Percentiles rank a stretch among this genome's conserved stretches.
These are phyloP conservation scores for Peromyscus aztecus DNA, from an alignment of 2,797 vertebrate genomes.

Conservation along the genomic window DNA sequence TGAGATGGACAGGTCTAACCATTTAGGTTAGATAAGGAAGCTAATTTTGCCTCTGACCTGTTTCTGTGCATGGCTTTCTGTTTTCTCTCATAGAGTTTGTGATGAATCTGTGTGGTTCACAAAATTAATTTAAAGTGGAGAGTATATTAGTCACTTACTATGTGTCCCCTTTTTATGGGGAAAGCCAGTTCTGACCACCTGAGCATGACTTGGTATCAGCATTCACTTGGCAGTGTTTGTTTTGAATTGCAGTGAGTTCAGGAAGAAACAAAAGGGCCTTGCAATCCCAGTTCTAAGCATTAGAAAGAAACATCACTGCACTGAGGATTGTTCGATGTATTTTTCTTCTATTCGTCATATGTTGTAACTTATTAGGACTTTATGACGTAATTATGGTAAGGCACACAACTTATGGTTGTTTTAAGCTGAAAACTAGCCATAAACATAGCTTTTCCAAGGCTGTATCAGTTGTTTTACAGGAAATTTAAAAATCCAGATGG, in stretches of 20 bases:
- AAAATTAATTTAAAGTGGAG: constrained; percentile 4
- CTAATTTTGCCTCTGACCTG: background rate
- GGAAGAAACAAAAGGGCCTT: constrained; percentile 8
- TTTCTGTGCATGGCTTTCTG: background rate
- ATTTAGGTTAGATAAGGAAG: constrained; percentile 14
- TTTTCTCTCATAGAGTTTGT: constrained; percentile 39
- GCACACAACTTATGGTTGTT: background rate
- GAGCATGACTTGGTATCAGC: background rate
- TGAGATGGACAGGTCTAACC: background rate
- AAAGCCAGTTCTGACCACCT: background rate
- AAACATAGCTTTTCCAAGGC: background rate
- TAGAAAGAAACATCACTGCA: background rate
- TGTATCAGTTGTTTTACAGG: background rate
- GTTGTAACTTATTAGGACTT: background rate
- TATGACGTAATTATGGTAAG: background rate
- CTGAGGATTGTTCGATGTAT: background rate
- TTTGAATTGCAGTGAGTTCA: constrained; percentile 13
- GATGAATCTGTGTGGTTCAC: constrained; percentile 24
- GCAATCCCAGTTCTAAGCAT: background rate
- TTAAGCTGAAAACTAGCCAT: background rate
- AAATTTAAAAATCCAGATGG: background rate
- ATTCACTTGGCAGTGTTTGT: background rate
- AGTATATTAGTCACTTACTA: background rate
- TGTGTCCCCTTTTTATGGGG: background rate
- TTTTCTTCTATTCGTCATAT: background rate